Percentiles rank a stretch among this genome's conserved stretches.
These are phyloP conservation scores for Microctenopoma lineatum DNA, from an alignment of 2,797 vertebrate genomes.

Conservation along the genomic window DNA sequence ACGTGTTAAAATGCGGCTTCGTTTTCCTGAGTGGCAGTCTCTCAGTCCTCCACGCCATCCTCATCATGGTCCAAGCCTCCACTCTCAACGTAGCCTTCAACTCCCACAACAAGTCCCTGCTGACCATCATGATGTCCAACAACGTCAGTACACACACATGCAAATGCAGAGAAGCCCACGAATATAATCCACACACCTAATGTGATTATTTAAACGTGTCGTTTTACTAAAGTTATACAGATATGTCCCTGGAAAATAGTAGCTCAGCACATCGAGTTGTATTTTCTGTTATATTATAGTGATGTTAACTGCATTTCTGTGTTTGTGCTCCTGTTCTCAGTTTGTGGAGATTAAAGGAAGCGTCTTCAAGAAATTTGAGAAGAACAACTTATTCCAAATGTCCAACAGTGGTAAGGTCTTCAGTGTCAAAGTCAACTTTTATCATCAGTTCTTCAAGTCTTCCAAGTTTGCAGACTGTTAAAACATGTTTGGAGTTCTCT, in stretches of 20 bases:
- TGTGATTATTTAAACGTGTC: background rate
- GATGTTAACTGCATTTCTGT: conserved; percentile 2
- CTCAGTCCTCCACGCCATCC: conserved; percentile 94
- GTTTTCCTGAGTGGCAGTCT: conserved; percentile 75
- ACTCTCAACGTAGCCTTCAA: conserved; percentile 98
- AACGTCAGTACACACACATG: conserved; percentile 86
- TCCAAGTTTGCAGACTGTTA: too few relatives aligned
- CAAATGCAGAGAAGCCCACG: background rate
- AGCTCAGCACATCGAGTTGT: background rate
- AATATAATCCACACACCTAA: background rate
- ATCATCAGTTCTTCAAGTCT: too few relatives aligned
- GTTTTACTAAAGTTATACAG: background rate
- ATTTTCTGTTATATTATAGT: conserved; percentile 3
- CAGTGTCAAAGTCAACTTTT: too few relatives aligned
- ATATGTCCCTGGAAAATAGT: background rate
- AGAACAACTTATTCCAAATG: conserved; percentile 99
- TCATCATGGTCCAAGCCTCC: conserved; percentile 98
- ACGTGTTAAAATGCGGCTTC: background rate
- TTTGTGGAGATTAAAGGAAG: conserved; percentile 99
- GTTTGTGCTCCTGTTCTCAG: conserved; percentile 72
- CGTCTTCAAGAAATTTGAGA: conserved; percentile 99
- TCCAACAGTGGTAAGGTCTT: conserved; percentile 94
- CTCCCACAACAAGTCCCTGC: conserved; percentile 97
- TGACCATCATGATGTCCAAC: conserved; percentile 99
- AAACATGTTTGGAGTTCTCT: too few relatives aligned